Base-by-base conservation (phyloP, 2,888 invertebrate species). In the Scaptomyza reducta region DNA sequence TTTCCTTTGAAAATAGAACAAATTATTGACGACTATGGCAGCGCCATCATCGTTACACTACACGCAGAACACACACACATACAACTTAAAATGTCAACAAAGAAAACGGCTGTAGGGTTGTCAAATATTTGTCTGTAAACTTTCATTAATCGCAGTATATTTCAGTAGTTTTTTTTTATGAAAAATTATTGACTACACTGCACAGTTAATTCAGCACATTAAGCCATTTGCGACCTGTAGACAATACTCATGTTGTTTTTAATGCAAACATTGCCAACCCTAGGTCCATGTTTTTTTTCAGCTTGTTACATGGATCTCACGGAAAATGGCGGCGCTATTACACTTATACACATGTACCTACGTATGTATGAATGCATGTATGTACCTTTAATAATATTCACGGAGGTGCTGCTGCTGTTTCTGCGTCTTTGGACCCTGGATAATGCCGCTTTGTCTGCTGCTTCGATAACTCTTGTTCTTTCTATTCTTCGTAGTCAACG, bases 341-440 rank as follows among this genome's bases (percentile, higher is more conserved):
- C 79, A 86, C 75, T 68, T 61, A 70, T 62, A 68, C 66, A 59
- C 51, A 63, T 53, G 50, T 53, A 33, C 29, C 18, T 53, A 40
- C 38, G 55, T 58, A 62, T 60, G 61, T 67, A 58, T 60, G 35
- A 33, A 60, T 60, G 57, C 46, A 49, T 76, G 67, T 68, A 79
- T 79, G 73, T 86, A 86, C 86, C 80, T 81, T 79, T 68, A 83
- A 76, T 71, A 79, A 79, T 83, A 82, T 81, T 81, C 79, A 81
- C 83, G 68, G 69, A 78, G 74, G 79, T 56, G 73, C 18, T 77
- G 54, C 53, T 77, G 57, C 46, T 56, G 42, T 55, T 53, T 58
- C 57, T 76, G 47, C 64, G 73, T 58, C 50, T 74, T 62, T 67
- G 50, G 64, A 49, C 66, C 54, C 51, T 79, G 56, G 54, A 54